Evolutionary conservation across 37 sponge, comb jelly and placozoan species (phyloP).

Genomic region (Halichondria panicea): DNA sequence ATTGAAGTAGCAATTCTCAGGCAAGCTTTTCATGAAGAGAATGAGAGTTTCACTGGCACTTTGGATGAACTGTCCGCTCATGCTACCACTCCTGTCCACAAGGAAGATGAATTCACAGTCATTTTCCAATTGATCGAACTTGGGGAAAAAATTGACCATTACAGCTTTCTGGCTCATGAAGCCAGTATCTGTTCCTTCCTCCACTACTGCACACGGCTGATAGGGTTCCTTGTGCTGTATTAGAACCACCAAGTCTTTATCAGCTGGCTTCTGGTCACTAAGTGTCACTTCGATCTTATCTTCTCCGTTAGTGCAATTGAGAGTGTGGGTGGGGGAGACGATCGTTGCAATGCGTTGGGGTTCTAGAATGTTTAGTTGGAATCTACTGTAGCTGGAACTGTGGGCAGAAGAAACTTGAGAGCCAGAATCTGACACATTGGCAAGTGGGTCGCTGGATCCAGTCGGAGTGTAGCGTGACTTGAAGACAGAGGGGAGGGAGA

Average conservation of each 20-base stretch:
- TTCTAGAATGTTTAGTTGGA: slow-evolving; percentile 17
- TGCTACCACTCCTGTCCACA: slow-evolving; percentile 87
- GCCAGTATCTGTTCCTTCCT: slow-evolving; percentile 18
- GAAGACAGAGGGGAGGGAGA: slow-evolving; percentile 53
- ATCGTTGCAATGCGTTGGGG: slow-evolving; percentile 20
- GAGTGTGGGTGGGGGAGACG: slow-evolving; percentile 61
- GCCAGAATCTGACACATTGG: not conserved
- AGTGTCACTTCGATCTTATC: not conserved
- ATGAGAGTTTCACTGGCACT: slow-evolving; percentile 76
- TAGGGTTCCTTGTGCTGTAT: slow-evolving; percentile 47
- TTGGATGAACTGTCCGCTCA: slow-evolving; percentile 70
- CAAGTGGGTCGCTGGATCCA: slow-evolving; percentile 17
- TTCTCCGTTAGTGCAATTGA: not conserved
- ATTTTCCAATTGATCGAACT: slow-evolving; percentile 26
- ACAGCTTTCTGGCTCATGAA: slow-evolving; percentile 53
- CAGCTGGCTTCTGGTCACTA: slow-evolving; percentile 7
- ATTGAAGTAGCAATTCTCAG: slow-evolving; percentile 78
- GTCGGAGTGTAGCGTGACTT: slow-evolving; percentile 65
- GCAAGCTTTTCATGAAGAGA: slow-evolving; percentile 81
- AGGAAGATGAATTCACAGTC: slow-evolving; percentile 77
- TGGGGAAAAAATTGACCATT: slow-evolving; percentile 71
- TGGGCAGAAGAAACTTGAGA: not conserved
- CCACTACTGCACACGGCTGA: slow-evolving; percentile 47
- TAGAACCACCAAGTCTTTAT: slow-evolving; percentile 62
- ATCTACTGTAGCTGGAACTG: slow-evolving; percentile 29